A percentile compares a stretch with the other conserved stretches of the same genome.
These are phyloP conservation scores for Eristalis arbustorum DNA, from an alignment of 2,888 invertebrate genomes.

Conservation along the genomic window DNA sequence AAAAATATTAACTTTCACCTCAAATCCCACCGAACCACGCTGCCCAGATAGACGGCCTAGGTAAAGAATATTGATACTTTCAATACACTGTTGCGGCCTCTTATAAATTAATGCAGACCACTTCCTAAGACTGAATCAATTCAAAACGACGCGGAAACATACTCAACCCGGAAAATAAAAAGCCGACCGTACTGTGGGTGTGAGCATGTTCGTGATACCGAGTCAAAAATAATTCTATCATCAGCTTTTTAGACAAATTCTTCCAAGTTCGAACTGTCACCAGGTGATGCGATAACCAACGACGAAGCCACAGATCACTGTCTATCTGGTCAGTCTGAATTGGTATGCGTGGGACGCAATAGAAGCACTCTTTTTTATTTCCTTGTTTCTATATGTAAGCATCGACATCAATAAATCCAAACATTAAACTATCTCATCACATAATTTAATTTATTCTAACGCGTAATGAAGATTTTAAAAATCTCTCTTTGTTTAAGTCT, in stretches of 20 bases:
- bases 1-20: too few species aligned
- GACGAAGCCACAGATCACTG: neutral
- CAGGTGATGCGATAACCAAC: neutral
- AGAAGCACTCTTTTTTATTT: neutral
- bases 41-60: too few species aligned
- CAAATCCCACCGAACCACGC: too few species aligned
- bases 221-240: too few species aligned
- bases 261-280: neutral
- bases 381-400: neutral
- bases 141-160: too few species aligned
- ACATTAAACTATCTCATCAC: neutral
- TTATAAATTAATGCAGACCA: too few species aligned
- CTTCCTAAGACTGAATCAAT: too few species aligned
- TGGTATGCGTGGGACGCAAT: neutral
- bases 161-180: too few species aligned
- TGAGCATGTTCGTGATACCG: neutral
- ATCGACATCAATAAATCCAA: neutral
- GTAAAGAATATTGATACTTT: too few species aligned
- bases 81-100: too few species aligned
- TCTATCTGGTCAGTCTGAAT: neutral
- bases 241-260: neutral
- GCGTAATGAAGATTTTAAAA: neutral
- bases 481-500: neutral
- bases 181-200: neutral
- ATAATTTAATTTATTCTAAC: neutral